phyloP scores from a whole-genome alignment of 2,797 vertebrate species.

The Eospalax fontanierii region DNA sequence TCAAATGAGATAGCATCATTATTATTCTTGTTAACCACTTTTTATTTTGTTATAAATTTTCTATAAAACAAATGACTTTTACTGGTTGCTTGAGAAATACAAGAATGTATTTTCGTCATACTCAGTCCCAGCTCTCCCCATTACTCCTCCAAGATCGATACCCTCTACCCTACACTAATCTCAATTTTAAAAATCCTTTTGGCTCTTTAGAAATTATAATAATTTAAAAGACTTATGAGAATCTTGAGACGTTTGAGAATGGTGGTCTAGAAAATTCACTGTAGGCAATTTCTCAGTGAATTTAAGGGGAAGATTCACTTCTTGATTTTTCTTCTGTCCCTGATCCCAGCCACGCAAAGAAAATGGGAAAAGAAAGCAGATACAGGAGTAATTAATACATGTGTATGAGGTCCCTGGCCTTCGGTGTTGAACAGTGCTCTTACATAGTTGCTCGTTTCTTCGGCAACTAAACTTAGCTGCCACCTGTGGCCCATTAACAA shows the following conservation, averaged over 20 bases:
- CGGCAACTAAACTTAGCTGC: slow-evolving; percentile 63
- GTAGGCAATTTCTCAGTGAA: neutral
- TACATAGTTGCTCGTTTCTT: slow-evolving; percentile 65
- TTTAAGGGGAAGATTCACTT: neutral
- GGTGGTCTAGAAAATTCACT: neutral
- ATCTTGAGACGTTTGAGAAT: too few relatives aligned
- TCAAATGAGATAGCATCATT: too few relatives aligned
- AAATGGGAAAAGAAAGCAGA: neutral
- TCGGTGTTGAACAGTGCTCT: neutral
- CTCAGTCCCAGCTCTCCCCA: too few relatives aligned
- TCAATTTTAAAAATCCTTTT: too few relatives aligned
- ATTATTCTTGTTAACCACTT: too few relatives aligned
- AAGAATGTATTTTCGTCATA: too few relatives aligned
- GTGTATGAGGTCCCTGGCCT: slow-evolving; percentile 15
- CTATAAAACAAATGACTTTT: too few relatives aligned
- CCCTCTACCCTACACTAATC: too few relatives aligned
- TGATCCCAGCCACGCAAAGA: neutral
- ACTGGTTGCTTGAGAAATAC: too few relatives aligned
- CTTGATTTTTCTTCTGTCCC: neutral
- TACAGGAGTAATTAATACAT: too few relatives aligned
- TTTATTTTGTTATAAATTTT: too few relatives aligned
- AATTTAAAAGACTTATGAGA: neutral
- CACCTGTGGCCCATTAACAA: slow-evolving; percentile 75
- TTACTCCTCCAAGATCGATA: too few relatives aligned
- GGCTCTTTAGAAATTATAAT: slow-evolving; percentile 20